Evolutionary conservation across 2,797 vertebrate genomes (phyloP).

Genomic region (Mormyrus hasselquistii): DNA sequence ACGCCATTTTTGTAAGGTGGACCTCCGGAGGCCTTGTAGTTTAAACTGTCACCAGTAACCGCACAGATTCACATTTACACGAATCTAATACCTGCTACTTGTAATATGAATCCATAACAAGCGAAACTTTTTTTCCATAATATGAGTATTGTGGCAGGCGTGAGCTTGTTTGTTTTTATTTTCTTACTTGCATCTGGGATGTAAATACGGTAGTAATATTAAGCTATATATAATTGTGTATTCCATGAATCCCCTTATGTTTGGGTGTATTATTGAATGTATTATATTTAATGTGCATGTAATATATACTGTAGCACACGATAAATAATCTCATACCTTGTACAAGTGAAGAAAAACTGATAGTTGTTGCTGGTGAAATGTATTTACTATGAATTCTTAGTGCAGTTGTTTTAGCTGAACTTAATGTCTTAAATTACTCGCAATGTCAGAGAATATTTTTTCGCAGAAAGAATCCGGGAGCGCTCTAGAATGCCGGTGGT

Average conservation of each 20-base stretch:
- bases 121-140: not conserved
- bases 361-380: not conserved
- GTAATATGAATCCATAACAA: not conserved
- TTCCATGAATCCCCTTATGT: not conserved
- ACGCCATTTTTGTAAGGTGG: slow-evolving; percentile 7
- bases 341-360: not conserved
- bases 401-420: not conserved
- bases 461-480: not conserved
- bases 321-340: not conserved
- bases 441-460: not conserved
- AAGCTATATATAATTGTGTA: not conserved
- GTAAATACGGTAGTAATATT: not conserved
- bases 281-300: not conserved
- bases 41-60: not conserved
- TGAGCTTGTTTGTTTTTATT: not conserved
- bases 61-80: not conserved
- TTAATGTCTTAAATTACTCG: not conserved
- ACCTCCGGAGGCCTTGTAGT: not conserved
- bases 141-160: not conserved
- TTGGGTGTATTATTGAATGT: not conserved
- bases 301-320: not conserved
- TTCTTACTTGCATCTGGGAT: not conserved
- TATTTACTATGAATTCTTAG: not conserved
- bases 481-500: not conserved
- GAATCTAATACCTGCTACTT: not conserved